phyloP scores from a whole-genome alignment of 2,797 vertebrate species.

The Poecilia picta region DNA sequence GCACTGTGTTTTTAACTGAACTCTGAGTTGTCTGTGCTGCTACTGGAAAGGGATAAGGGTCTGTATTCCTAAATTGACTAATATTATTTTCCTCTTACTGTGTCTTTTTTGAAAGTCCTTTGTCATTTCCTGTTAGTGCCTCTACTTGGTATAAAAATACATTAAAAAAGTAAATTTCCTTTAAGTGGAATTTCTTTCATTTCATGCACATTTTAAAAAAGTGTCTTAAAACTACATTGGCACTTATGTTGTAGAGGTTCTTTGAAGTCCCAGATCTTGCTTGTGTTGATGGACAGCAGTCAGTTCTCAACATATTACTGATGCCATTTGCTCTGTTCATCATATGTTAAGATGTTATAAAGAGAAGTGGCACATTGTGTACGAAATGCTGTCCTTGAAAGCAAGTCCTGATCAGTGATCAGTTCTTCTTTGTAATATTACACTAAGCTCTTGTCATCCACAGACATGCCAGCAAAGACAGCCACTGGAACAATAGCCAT shows the following conservation, averaged over 20 bases:
- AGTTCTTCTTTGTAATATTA: background rate
- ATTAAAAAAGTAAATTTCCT: background rate
- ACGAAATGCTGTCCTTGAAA: background rate
- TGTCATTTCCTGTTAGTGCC: background rate
- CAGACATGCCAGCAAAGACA: slow-evolving; percentile 87
- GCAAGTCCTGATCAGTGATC: background rate
- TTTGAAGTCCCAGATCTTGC: background rate
- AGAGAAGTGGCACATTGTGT: background rate
- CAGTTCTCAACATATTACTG: background rate
- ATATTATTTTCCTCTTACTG: background rate
- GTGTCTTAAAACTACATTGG: background rate
- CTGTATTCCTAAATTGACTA: background rate
- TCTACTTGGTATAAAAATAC: background rate
- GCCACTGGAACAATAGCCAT: slow-evolving; percentile 90
- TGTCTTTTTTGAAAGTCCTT: background rate
- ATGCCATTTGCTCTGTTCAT: background rate
- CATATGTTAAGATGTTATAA: background rate
- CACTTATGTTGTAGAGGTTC: background rate
- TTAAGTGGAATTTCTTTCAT: background rate
- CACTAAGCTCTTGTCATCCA: slow-evolving; percentile 17
- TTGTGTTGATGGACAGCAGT: background rate
- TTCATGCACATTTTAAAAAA: background rate
- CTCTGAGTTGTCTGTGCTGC: background rate
- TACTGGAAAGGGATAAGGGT: background rate
- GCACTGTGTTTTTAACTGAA: background rate